Conservation (phyloP, 2,888 invertebrate genomes). For the Hirtodrosophila trivittata region DNA sequence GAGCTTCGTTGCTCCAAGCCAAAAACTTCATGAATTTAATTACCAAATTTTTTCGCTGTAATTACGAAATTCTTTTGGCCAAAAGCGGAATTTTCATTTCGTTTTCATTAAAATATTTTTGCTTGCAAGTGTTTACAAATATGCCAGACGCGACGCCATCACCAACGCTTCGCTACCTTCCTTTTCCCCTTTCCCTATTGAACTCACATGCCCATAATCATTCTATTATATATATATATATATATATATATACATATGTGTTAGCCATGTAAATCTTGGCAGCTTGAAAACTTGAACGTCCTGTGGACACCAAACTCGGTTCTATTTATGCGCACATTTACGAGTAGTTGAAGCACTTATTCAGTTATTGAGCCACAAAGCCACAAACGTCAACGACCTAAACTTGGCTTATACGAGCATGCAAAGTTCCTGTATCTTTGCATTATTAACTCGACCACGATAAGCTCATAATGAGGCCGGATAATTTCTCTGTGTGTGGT, state of each 20-base stretch:
- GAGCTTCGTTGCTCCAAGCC: conserved; percentile 56
- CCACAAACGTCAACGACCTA: conserved; percentile 57
- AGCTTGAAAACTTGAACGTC: conserved; percentile 12
- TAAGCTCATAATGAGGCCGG: conserved; percentile 74
- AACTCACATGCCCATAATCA: conserved; percentile 9
- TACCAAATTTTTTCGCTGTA: conserved; percentile 77
- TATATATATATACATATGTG: conserved; percentile 7
- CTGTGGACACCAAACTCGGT: conserved; percentile 6
- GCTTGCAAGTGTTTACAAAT: conserved; percentile 74
- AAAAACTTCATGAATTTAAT: conserved; percentile 78
- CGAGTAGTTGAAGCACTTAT: conserved; percentile 56
- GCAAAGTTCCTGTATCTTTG: conserved; percentile 61
- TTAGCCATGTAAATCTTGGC: conserved; percentile 13
- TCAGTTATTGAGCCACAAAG: conserved; percentile 74
- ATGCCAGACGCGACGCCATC: conserved; percentile 45
- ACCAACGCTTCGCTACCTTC: background rate
- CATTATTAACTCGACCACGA: conserved; percentile 76
- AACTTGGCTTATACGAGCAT: conserved; percentile 1
- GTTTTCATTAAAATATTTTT: conserved; percentile 75
- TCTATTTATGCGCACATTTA: conserved; percentile 42
- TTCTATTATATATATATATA: background rate
- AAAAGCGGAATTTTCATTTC: conserved; percentile 76
- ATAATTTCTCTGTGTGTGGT: conserved; percentile 56
- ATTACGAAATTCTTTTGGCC: conserved; percentile 78
- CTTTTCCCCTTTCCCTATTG: background rate